Percentiles rank a stretch among this genome's conserved stretches.
Conservation (phyloP, 2,888 invertebrate species). For the Catocala fraxini region DNA sequence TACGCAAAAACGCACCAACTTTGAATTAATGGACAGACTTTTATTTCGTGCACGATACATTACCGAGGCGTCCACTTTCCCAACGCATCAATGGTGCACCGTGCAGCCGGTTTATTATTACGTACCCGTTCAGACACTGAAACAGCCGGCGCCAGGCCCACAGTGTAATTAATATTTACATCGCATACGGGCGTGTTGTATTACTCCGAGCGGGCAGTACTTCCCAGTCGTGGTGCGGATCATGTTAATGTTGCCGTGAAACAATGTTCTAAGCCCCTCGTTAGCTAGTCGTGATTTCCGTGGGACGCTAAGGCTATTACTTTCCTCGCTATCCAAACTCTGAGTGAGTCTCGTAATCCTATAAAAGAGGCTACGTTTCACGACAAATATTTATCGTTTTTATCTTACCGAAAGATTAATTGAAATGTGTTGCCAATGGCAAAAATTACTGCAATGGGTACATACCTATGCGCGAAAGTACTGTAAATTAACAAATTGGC, state of each 20-base stretch:
- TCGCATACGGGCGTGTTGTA: slow-evolving; percentile 56
- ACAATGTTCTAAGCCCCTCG: slow-evolving; percentile 32
- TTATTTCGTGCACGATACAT: no score
- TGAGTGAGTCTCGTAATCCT: slow-evolving; percentile 34
- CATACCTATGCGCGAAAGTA: background rate
- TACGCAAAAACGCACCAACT: no score
- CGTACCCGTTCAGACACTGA: slow-evolving; percentile 14
- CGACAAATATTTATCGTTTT: slow-evolving; percentile 1
- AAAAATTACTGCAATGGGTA: background rate
- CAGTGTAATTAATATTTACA: slow-evolving; percentile 65
- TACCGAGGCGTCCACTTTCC: no score
- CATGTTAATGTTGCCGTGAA: slow-evolving; percentile 22
- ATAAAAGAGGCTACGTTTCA: slow-evolving; percentile 30
- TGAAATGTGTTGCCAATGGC: background rate
- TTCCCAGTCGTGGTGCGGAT: slow-evolving; percentile 19
- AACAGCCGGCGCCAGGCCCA: slow-evolving; percentile 35
- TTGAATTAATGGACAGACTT: no score
- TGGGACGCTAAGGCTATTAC: slow-evolving; percentile 30
- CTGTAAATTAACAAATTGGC: no score
- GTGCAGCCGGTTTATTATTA: slow-evolving; percentile 20
- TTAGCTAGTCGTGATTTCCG: slow-evolving; percentile 36
- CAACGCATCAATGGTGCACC: no score
- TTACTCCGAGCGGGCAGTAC: slow-evolving; percentile 38
- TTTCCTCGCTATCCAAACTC: slow-evolving; percentile 24
- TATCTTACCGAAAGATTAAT: background rate